Evolutionary conservation across 1,140 invertebrate species (phyloP), one percentile per base, ranked within the genome.

Genomic region (Papilio polyxenes): DNA sequence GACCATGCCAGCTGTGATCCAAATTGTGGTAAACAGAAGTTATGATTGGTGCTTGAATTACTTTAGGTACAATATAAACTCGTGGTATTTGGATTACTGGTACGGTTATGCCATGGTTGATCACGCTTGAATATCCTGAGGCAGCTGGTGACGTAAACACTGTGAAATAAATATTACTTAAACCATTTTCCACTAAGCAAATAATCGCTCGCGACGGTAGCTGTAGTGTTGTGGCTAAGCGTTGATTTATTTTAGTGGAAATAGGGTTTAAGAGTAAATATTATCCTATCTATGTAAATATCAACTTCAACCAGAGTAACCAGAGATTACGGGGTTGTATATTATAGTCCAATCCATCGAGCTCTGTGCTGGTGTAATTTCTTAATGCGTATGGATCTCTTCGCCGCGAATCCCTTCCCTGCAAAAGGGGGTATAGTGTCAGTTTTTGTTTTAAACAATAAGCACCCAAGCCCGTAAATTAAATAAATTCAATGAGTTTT

Each of bases 91-190:
- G 87, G 9, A 84, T 40, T 13, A 83, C 76, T 49, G 81, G 62
- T 40, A 91, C 40, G 40, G 86, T 83, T 15, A 89, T 53, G 20
- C 91, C 90, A 75, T 91, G 90, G 84, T 90, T 89, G 84, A 91
- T 82, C 76, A 89, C 72, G 82, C 85, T 89, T 23, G 88, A 89
- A 79, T 83, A 87, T 74, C 85, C 81, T 11, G 85, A 85, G 31
- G 86, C 83, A 80, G 82, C 84, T 51, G 81, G 85, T 79, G 81
- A 81, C 79, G 49, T 23, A 0, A 49, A 48, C 9, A 49, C 75
- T 76, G 74, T 75, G 75, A 51, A 76, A 76, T 15, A 76, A 76
- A 53, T 48, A 75, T 48, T 59, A 59, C 56, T 59, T 59, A 59
- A 17, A 59, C 56, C n/a, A 17, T 59, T 20, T 59, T 59, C 17